Conservation (phyloP, 2,797 vertebrate genomes). For the Oophaga sylvatica region DNA sequence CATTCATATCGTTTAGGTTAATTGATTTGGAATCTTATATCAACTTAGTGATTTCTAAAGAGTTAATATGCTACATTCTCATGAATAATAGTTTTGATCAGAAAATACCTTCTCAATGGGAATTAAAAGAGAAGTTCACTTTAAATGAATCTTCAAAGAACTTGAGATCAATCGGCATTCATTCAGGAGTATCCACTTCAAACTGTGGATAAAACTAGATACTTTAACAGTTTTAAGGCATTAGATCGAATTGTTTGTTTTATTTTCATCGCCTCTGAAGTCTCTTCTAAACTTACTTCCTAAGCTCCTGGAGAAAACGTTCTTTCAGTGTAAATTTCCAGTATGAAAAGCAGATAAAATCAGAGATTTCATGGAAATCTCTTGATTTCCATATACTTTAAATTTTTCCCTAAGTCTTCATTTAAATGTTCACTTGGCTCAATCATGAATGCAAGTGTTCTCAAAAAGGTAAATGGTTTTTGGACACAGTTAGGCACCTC, state of each 20-base stretch:
- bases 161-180: slow-evolving; percentile 29
- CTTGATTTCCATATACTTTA: no score
- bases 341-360: no score
- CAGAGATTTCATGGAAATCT: no score
- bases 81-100: not conserved
- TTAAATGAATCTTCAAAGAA: slow-evolving; percentile 13
- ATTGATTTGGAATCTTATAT: not conserved
- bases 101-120: not conserved
- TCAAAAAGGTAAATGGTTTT: no score
- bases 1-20: not conserved
- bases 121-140: not conserved
- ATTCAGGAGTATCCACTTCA: slow-evolving; percentile 26
- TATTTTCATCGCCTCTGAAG: not conserved
- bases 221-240: not conserved
- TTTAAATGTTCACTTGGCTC: no score
- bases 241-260: not conserved
- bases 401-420: no score
- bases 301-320: no score
- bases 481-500: no score
- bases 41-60: not conserved
- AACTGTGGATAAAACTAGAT: slow-evolving; percentile 35
- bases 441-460: no score
- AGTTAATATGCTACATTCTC: not conserved
- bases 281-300: not conserved
- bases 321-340: no score